Base-by-base conservation (phyloP, 2,888 invertebrate genomes). In the Mythimna pallens region DNA sequence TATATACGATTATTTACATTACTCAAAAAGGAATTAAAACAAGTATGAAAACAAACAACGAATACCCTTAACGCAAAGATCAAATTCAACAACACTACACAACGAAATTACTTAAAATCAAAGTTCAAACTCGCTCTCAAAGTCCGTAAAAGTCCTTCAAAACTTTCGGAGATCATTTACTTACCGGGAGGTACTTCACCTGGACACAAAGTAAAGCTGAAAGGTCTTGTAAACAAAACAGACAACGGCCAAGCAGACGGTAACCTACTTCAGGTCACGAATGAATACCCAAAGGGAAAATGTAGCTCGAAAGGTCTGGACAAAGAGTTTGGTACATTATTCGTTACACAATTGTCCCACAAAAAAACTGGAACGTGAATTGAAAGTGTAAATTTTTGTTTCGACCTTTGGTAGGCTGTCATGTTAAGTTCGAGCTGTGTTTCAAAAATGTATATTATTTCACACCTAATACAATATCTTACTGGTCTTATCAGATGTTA, bases 181-280 rank as follows among this genome's bases (percentile, higher is more conserved):
- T 80, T 84, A 80, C 73, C 58, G 65, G 62, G 61, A 65, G 59
- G 62, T 73, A 69, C 78, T 80, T 82, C 68, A 73, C 76, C 72
- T 73, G 77, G 77, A 83, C 79, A 70, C 84, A 81, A 85, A 84
- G 82, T 86, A 84, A 85, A 82, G 81, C 73, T 80, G 74, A 81
- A 76, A 82, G 65, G 77, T 73, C 76, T 81, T 80, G 84, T 84
- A 88, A 88, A 88, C 84, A 88, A 88, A 86, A 86, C 81, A 84
- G 81, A 83, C 84, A 82, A 82, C 82, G 83, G 72, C 81, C 78
- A 76, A 83, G 78, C 68, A 75, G 67, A 64, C 65, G 64, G 73
- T 22, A 82, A 71, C 75, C 80, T 79, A 74, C 73, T 76, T 80
- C 74, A 76, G 76, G 84, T 84, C 84, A 80, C 80, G 78, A 78